These are phyloP conservation scores for Carcinoscorpius rotundicauda DNA, from an alignment of 1,140 invertebrate species.

Conservation along the genomic window DNA sequence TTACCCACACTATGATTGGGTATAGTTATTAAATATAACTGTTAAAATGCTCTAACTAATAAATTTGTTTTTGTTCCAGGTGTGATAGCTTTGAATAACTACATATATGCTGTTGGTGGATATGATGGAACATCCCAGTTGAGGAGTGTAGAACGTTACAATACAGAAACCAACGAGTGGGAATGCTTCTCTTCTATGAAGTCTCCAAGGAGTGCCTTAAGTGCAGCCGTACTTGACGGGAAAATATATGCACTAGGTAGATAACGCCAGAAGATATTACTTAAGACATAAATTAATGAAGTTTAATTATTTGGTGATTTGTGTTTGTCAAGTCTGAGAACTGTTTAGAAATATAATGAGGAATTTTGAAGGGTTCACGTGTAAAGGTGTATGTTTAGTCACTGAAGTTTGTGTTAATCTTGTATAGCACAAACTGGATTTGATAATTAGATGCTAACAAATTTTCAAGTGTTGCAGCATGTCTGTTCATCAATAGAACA, in stretches of 20 bases:
- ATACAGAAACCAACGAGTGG: conserved; percentile 94
- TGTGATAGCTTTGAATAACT: conserved; percentile 93
- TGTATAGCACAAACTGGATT: too few species aligned
- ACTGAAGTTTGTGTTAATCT: too few species aligned
- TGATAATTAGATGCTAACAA: too few species aligned
- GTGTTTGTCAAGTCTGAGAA: neutral
- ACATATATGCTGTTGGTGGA: conserved; percentile 93
- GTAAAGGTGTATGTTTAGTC: too few species aligned
- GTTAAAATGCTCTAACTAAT: conserved; percentile 94
- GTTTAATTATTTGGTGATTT: conserved; percentile 5
- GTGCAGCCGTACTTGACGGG: conserved; percentile 92
- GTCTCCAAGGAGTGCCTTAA: conserved; percentile 88
- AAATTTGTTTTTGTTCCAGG: conserved; percentile 50
- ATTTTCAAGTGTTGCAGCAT: too few species aligned
- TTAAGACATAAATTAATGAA: neutral
- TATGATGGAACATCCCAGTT: conserved; percentile 95
- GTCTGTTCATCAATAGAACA: too few species aligned
- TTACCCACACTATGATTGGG: too few species aligned
- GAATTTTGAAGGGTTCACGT: too few species aligned
- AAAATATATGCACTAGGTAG: conserved; percentile 89
- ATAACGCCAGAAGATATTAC: conserved; percentile 35
- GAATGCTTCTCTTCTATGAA: conserved; percentile 97
- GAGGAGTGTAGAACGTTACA: conserved; percentile 87
- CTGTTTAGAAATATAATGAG: neutral
- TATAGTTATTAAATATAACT: conserved; percentile 49